Evolutionary conservation across 2,797 vertebrate species (phyloP), one percentile per base, ranked within the genome.

Genomic region (Hypotaenidia okinawae): DNA sequence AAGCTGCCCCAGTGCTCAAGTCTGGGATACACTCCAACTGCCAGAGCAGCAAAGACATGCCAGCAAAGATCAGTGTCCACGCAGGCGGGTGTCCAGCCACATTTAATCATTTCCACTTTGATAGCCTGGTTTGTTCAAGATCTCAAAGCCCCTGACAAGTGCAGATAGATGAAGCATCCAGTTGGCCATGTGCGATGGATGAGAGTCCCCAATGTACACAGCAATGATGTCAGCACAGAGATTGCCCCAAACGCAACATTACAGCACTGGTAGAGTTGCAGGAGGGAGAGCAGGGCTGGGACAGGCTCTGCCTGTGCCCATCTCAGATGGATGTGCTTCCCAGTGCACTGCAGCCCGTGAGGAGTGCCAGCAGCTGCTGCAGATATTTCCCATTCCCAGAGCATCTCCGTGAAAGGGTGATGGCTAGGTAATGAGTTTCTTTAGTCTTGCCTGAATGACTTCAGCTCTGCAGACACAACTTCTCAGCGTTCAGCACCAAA

Each of bases 351-450:
- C 47, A 88, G 85, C 85, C 58, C 24, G 3, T 0, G 1, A 73
- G 77, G 55, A 88, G 47, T 6, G 2, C 39, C 39, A 2, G 8
- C 0, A 0, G 63, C 84, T 93, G 59, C 83, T 0, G 5, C 74
- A 82, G 95, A 22, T 93, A 81, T 87, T 95, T 95, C 52, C 52
- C 39, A 89, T 96, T 95, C 86, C 63, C 28, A 13, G 63, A 79
- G 80, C 88, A 32, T 94, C 4, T 0, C 73, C 0, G 1, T 90
- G 87, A 81, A 81, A 91, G 67, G 63, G 35, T 90, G 93, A 94
- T 93, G 80, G 77, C 93, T 95, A 70, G 51, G 22, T 96, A 95
- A 97, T 97, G 95, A 96, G 92, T 92, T 97, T 96, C 95, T 94
- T 97, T 95, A 95, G 96, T 95, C 90, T 95, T 95, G 96, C 92